Evolutionary conservation across 2,888 invertebrate genomes (phyloP).

Genomic region (Ophraella communa): DNA sequence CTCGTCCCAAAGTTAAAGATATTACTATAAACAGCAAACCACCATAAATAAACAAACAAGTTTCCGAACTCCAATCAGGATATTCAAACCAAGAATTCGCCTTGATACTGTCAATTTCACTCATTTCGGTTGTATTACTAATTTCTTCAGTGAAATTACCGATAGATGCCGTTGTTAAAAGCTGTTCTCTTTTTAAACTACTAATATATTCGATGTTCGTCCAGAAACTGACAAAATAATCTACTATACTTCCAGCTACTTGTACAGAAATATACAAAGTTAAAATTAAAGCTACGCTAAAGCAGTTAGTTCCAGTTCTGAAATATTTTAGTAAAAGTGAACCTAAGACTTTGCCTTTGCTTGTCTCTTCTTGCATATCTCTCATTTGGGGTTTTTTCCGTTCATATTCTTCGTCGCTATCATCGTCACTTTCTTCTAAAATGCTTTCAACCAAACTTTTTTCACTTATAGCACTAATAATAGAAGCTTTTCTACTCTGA

Average conservation of each 20-base stretch:
- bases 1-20: constrained; percentile 66
- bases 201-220: constrained; percentile 44
- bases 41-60: constrained; percentile 69
- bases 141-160: background rate
- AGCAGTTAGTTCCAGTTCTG: constrained; percentile 64
- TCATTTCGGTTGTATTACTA: background rate
- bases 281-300: constrained; percentile 61
- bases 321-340: constrained; percentile 67
- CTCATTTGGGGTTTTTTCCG: constrained; percentile 58
- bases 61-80: constrained; percentile 47
- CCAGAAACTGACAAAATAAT: constrained; percentile 79
- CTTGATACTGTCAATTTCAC: background rate
- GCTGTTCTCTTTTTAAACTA: background rate
- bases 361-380: constrained; percentile 64
- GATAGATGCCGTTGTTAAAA: background rate
- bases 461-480: constrained; percentile 54
- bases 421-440: constrained; percentile 54
- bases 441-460: constrained; percentile 55
- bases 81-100: background rate
- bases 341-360: constrained; percentile 68
- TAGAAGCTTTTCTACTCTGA: constrained; percentile 45
- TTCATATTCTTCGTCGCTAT: constrained; percentile 56
- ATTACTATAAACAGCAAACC: constrained; percentile 62
- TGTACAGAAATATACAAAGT: constrained; percentile 67
- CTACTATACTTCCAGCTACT: constrained; percentile 68